Base-by-base conservation (phyloP, 2,888 invertebrate genomes). In the Neuroscelio doddi region DNA sequence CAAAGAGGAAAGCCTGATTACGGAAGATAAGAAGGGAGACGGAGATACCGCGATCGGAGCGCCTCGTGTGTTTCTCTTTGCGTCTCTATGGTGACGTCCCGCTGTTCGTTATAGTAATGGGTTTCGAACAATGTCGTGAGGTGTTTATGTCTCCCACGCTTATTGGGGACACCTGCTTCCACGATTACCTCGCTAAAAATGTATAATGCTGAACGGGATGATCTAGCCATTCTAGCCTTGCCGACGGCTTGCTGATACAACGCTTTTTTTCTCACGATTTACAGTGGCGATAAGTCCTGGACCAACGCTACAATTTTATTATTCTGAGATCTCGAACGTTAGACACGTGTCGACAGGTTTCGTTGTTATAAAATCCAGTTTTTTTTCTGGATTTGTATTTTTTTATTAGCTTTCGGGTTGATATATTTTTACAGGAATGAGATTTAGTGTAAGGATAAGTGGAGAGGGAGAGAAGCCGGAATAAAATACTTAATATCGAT, bases 61-160 rank as follows among this genome's bases (percentile, higher is more conserved):
- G 71, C 74, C 75, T 73, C 73, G 77, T 81, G 76, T 83, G 82
- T 82, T 83, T 80, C 83, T 81, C 80, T 68, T 79, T 67, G 74
- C 55, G 80, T 83, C 70, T 55, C 75, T 75, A 81, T 81, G 78
- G 63, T 72, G 66, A 83, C 80, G 65, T 64, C 46, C 34, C 26
- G 45, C 72, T 73, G 71, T 76, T 75, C 78, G 73, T 76, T 74
- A 73, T 69, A 76, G 76, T 77, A 79, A 79, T 79, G 71, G 77
- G 68, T 75, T 76, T 72, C 69, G 71, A 71, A 75, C 71, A 71
- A 68, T 64, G 73, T 72, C 72, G 70, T 71, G 73, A 76, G 78
- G 73, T 74, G 75, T 74, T 74, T 72, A 66, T 71, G 73, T 80
- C 78, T 82, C 81, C 81, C 82, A 82, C 82, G 81, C 82, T 76